These are phyloP conservation scores for Octopus sinensis DNA, from an alignment of 1,140 invertebrate species.

Conservation along the genomic window DNA sequence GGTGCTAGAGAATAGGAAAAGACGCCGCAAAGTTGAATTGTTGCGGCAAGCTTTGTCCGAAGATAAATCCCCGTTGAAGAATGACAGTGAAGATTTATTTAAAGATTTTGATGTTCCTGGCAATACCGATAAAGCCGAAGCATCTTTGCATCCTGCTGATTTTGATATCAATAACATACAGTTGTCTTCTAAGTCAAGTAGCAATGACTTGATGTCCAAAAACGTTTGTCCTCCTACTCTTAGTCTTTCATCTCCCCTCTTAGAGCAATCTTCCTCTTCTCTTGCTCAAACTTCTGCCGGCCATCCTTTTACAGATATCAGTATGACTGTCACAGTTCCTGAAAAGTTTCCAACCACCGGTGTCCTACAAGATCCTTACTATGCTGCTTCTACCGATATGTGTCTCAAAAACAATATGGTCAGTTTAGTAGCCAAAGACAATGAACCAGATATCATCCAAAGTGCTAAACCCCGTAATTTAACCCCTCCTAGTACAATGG, in stretches of 20 bases:
- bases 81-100: slow-evolving; percentile 6
- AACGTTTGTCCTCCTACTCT: neutral
- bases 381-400: neutral
- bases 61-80: slow-evolving; percentile 25
- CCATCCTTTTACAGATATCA: neutral
- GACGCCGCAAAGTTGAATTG: slow-evolving; percentile 74
- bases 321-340: neutral
- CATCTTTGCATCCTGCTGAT: neutral
- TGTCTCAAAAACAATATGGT: neutral
- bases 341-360: neutral
- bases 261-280: neutral
- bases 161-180: neutral
- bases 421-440: slow-evolving; percentile 13
- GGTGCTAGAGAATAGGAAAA: slow-evolving; percentile 54
- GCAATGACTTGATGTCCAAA: neutral
- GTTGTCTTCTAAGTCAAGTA: neutral
- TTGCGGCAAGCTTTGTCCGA: slow-evolving; percentile 76
- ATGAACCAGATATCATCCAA: slow-evolving; percentile 88
- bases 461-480: slow-evolving; percentile 73
- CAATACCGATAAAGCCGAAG: neutral
- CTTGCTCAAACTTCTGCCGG: neutral
- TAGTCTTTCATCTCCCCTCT: neutral
- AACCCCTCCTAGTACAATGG: slow-evolving; percentile 43
- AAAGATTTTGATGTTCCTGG: neutral
- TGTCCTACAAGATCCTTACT: too few species aligned